phyloP scores from a whole-genome alignment of 1,140 invertebrate species.

The Adelges cooleyi region DNA sequence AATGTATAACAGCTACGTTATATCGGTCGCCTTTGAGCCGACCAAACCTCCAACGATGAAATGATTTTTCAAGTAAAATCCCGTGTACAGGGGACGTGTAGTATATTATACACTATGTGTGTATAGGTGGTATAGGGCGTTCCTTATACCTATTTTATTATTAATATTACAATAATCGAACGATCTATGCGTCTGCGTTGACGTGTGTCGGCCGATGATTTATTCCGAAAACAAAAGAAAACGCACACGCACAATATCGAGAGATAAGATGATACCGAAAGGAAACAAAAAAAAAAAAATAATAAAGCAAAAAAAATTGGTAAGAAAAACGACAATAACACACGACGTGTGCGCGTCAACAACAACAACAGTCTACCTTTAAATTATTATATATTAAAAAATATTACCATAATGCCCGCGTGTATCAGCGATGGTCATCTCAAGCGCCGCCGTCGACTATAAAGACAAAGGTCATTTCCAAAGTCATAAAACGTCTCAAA shows the following conservation, averaged over 20 bases:
- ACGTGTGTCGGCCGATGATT: not conserved
- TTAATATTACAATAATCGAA: not conserved
- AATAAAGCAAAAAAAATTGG: not conserved
- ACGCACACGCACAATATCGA: not conserved
- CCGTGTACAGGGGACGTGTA: too few relatives aligned
- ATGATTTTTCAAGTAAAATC: not conserved
- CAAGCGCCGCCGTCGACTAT: not conserved
- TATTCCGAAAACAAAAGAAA: conserved; percentile 17
- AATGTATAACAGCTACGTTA: too few relatives aligned
- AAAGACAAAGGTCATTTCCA: conserved; percentile 11
- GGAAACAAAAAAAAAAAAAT: not conserved
- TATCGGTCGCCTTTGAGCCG: too few relatives aligned
- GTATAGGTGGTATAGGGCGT: too few relatives aligned
- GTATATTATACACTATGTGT: too few relatives aligned
- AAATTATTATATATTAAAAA: too few relatives aligned
- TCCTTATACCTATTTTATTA: too few relatives aligned
- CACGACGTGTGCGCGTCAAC: conserved; percentile 9
- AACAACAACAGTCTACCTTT: not conserved
- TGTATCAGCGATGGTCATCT: conserved; percentile 18
- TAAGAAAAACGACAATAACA: conserved; percentile 7
- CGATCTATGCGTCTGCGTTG: not conserved
- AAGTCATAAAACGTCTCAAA: conserved; percentile 18
- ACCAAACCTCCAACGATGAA: not conserved
- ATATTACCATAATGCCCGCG: conserved; percentile 13
- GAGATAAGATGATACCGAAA: not conserved